These are phyloP conservation scores for Amyelois transitella DNA, from an alignment of 1,140 invertebrate species.

Conservation along the genomic window DNA sequence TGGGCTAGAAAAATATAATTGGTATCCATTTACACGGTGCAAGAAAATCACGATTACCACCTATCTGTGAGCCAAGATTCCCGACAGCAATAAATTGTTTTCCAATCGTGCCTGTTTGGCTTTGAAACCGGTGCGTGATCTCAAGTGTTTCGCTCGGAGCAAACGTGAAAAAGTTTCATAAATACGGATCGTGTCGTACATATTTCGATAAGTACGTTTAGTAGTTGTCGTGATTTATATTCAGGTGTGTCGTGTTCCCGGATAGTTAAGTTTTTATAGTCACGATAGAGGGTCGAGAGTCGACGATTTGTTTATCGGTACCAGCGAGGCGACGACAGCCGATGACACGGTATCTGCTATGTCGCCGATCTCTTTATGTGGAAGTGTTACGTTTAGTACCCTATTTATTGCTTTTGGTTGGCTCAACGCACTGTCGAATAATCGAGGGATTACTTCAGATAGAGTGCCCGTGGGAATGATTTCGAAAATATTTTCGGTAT, in stretches of 20 bases:
- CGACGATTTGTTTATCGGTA: slow-evolving; percentile 66
- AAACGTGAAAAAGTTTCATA: slow-evolving; percentile 46
- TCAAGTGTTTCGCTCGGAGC: slow-evolving; percentile 15
- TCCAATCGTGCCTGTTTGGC: not conserved
- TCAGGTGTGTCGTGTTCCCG: slow-evolving; percentile 59
- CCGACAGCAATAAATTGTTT: slow-evolving; percentile 3
- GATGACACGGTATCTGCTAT: slow-evolving; percentile 52
- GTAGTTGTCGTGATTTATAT: slow-evolving; percentile 62
- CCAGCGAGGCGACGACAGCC: slow-evolving; percentile 53
- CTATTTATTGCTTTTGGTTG: slow-evolving; percentile 57
- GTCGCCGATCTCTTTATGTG: slow-evolving; percentile 53
- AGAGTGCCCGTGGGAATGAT: slow-evolving; percentile 15
- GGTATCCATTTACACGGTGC: too few relatives aligned
- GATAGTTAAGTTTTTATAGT: slow-evolving; percentile 69
- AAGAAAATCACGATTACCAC: not conserved
- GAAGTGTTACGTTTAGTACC: slow-evolving; percentile 63
- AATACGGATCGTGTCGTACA: slow-evolving; percentile 60
- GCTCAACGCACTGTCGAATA: slow-evolving; percentile 13
- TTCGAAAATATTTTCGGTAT: slow-evolving; percentile 10
- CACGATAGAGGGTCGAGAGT: slow-evolving; percentile 52
- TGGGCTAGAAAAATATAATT: too few relatives aligned
- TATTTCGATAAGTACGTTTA: slow-evolving; percentile 58
- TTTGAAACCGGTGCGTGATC: not conserved
- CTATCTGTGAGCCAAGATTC: not conserved
- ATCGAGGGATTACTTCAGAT: not conserved